Evolutionary conservation across 2,888 invertebrate species (phyloP).

Genomic region (Caenorhabditis wallacei): DNA sequence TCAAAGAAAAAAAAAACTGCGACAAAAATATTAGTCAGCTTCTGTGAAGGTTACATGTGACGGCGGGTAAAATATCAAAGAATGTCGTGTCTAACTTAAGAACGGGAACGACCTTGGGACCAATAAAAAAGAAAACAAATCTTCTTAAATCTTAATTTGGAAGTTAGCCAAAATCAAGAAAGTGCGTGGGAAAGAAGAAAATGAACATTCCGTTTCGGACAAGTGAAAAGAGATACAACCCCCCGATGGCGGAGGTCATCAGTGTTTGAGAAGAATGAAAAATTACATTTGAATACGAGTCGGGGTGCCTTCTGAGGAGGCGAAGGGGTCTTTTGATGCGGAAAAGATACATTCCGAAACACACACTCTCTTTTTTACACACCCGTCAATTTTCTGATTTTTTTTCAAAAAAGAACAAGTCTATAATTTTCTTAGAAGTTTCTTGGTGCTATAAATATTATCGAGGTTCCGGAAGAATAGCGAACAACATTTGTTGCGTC

Average conservation of each 20-base stretch:
- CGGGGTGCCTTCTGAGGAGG: constrained; percentile 24
- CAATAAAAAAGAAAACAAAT: background rate
- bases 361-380: constrained; percentile 10
- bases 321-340: constrained; percentile 26
- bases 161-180: background rate
- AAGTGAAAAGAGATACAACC: constrained; percentile 10
- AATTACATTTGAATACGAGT: constrained; percentile 66
- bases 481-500: constrained; percentile 62
- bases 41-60: constrained; percentile 2
- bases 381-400: background rate
- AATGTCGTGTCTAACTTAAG: background rate
- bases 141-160: background rate
- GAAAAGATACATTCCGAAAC: constrained; percentile 40
- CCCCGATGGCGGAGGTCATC: constrained; percentile 60
- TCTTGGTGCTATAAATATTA: constrained; percentile 10
- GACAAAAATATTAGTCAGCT: constrained; percentile 4
- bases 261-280: constrained; percentile 68
- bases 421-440: too few relatives aligned
- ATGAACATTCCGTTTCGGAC: constrained; percentile 6
- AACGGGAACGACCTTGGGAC: background rate
- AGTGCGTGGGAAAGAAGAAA: constrained; percentile 4
- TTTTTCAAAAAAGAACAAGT: background rate
- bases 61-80: constrained; percentile 7
- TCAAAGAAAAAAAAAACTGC: background rate
- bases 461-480: constrained; percentile 31